These are phyloP conservation scores for Heteromyza rotundicornis DNA, from an alignment of 2,888 invertebrate species.

Conservation along the genomic window DNA sequence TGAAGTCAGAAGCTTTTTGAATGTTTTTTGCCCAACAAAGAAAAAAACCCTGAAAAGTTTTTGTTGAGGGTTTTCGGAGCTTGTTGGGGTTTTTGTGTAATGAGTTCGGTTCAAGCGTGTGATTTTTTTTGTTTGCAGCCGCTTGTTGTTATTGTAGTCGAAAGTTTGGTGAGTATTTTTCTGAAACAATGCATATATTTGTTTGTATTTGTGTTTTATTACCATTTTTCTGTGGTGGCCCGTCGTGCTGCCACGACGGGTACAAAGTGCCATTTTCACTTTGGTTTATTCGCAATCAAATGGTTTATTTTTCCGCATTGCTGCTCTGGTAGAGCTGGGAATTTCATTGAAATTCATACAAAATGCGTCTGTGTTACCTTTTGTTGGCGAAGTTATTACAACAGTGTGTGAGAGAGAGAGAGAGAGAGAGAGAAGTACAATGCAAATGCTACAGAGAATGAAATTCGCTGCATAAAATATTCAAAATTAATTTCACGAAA, in stretches of 20 bases:
- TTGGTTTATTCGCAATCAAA: slow-evolving; percentile 53
- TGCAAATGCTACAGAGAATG: no score
- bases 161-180: neutral
- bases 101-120: neutral
- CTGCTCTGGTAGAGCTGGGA: slow-evolving; percentile 10
- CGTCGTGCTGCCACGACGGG: no score
- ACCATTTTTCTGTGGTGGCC: no score
- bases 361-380: no score
- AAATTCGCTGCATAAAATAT: no score
- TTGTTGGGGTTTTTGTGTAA: neutral
- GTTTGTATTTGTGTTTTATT: no score
- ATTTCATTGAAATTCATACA: neutral
- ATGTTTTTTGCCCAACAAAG: neutral
- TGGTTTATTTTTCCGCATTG: slow-evolving; percentile 46
- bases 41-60: no score
- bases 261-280: slow-evolving; percentile 41
- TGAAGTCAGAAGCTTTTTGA: slow-evolving; percentile 46
- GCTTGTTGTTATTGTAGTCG: slow-evolving; percentile 16
- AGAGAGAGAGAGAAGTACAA: no score
- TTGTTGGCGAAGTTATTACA: no score
- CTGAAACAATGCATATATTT: no score
- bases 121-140: slow-evolving; percentile 32
- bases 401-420: no score
- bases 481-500: no score
- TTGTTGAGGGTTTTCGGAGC: neutral